Evolutionary conservation across 1,140 invertebrate species (phyloP).

Genomic region (Xylocopa sonorina): DNA sequence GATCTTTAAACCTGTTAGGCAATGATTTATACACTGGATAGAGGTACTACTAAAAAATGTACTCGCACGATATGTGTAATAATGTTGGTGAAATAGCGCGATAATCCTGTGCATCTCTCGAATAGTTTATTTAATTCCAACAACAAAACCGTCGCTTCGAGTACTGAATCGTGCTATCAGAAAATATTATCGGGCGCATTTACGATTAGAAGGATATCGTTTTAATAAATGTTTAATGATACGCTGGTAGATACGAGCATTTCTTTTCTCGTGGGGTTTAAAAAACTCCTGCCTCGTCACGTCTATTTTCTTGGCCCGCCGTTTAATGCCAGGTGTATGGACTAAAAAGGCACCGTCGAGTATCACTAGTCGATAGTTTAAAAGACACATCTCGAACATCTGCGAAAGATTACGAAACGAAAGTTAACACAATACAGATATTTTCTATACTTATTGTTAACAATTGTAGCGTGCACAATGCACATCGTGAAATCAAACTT

Average conservation of each 20-base stretch:
- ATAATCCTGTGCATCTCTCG: neutral
- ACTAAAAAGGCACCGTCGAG: constrained; percentile 91
- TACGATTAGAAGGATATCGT: constrained; percentile 83
- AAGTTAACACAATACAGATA: neutral
- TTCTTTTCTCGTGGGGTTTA: constrained; percentile 83
- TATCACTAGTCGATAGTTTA: constrained; percentile 89
- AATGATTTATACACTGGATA: no score
- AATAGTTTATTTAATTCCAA: neutral
- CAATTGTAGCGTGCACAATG: no score
- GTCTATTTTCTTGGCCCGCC: constrained; percentile 73
- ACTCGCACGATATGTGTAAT: no score
- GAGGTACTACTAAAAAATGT: no score
- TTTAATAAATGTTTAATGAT: constrained; percentile 84
- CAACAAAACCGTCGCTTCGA: neutral
- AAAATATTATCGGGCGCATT: constrained; percentile 45
- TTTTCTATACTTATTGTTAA: no score
- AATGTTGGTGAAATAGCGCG: neutral
- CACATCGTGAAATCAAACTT: no score
- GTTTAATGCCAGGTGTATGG: constrained; percentile 88
- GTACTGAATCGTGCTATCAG: neutral
- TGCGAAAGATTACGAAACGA: constrained; percentile 74
- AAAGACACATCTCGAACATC: constrained; percentile 91
- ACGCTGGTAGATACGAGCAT: constrained; percentile 85
- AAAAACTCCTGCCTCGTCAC: constrained; percentile 66
- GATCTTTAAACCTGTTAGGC: no score